Percentiles rank a stretch among this genome's conserved stretches.
phyloP scores from a whole-genome alignment of 2,797 vertebrate species.

The Falco naumanni region DNA sequence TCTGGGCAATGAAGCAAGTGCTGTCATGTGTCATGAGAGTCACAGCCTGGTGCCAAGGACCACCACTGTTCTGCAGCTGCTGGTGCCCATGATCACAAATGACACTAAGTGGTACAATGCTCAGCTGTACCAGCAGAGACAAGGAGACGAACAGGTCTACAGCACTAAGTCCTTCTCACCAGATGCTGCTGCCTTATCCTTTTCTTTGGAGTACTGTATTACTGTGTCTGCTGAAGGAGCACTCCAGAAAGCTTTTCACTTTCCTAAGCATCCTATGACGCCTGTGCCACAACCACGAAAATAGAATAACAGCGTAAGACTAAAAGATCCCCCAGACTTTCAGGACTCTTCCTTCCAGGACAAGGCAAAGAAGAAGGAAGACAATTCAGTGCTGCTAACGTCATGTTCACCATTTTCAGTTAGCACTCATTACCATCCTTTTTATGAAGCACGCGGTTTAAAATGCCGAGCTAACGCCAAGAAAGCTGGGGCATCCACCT shows the following conservation, averaged over 20 bases:
- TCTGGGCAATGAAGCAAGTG: slow-evolving; percentile 42
- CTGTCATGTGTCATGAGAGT: slow-evolving; percentile 1
- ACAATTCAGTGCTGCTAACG: neutral
- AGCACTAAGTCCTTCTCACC: neutral
- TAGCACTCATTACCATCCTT: neutral
- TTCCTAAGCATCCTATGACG: neutral
- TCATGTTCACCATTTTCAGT: neutral
- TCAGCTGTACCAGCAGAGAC: neutral
- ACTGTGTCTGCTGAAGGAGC: neutral
- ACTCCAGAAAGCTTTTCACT: neutral
- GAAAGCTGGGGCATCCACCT: neutral
- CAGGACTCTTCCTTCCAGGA: neutral
- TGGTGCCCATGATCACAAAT: neutral
- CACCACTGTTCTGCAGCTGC: slow-evolving; percentile 35
- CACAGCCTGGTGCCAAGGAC: slow-evolving; percentile 33
- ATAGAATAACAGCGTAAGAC: neutral
- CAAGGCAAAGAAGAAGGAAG: neutral
- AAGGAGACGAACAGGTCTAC: neutral
- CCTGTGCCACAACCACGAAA: neutral
- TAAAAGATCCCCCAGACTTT: neutral
- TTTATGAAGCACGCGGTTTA: neutral
- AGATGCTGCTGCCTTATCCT: neutral
- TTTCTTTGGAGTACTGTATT: neutral
- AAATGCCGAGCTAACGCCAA: neutral
- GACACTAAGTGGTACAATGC: slow-evolving; percentile 14